Base-by-base conservation (phyloP, 2,888 invertebrate genomes). In the Archaeoteleia sp. region DNA sequence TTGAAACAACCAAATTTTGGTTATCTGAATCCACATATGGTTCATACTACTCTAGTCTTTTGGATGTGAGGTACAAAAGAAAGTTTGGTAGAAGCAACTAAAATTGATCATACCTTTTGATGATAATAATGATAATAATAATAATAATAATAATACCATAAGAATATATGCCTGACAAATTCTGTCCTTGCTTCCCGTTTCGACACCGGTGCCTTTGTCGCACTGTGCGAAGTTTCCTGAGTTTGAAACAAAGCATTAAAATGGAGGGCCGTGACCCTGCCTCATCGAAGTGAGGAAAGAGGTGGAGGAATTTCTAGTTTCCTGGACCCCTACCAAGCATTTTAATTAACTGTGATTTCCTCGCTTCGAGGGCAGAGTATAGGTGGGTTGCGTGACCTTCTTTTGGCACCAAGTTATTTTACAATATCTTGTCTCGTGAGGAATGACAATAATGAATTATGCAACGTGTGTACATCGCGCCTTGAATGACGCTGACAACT, bases 261-360 rank as follows among this genome's bases (percentile, higher is more conserved):
- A 43, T 37, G 49, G 39, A 51, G 53, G 53, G 27, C 45, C 45
- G 17, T 40, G 61, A 51, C 46, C 46, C 32, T 42, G n/a, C 27
- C 25, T 60, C 9, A 20, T 10, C 25, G 46, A 17, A 17, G 39
- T 20, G 51, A 53, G 46, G 23, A 39, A 54, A 12, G 45, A 37
- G 30, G 10, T 5, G 40, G 25, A 30, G 49, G 49, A 66, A 66
- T 54, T 53, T 29, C 35, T 42, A 32, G 57, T 40, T 67, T 67
- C 40, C 61, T 43, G 55, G 42, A 55, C 49, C 49, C 61, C 55
- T 32, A 43, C 48, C 40, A 57, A 51, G 67, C 58, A 58, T 62
- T 62, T 67, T 67, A 67, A 67, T 62, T 67, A 67, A 62, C 62
- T 46, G 27, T 30, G 67, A 57, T 62, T 67, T 61, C 10, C 45